Evolutionary conservation across 2,113 vertebrate genomes (phyloP), one percentile per base, ranked within the genome.

Genomic region (Rafetus swinhoei): DNA sequence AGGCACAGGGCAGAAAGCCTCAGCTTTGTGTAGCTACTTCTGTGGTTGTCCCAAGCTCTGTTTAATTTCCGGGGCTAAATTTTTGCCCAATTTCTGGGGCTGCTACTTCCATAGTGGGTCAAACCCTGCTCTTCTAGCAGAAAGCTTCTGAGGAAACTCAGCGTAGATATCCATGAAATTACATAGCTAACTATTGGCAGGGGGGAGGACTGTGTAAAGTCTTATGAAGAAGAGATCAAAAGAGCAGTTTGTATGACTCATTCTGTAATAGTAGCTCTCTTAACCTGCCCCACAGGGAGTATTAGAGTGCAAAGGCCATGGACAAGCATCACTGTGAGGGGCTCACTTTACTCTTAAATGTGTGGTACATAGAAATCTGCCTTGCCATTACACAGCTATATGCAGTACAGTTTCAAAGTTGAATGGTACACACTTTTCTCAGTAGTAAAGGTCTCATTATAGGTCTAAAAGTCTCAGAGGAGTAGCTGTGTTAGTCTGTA

Each of bases 221-320:
- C 39, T 32, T n/a, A 9, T 21, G 22, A 87, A 55, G 52, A 76
- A 15, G 24, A 76, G 19, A 90, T 3, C 0, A 0, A 24, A 57
- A 52, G 15, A 16, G 24, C 79, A 74, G 2, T 18, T 22, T 22
- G 6, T 85, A 4, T 54, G n/a, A 69, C 82, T 86, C 72, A n/a
- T 39, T 83, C 39, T 92, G 90, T 45, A 53, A 83, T 18, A 88
- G 25, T 56, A 88, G 59, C 85, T 79, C 79, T 76, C 95, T 50
- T 85, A 25, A 54, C 72, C 55, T n/a, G 55, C 9, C 22, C 35
- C 55, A 7, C 6, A 52, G 56, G 56, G 82, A 84, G 55, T 56
- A 79, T 0, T 39, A 81, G 85, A 5, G 87, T 82, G 39, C 56
- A 93, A 82, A 88, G 8, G 13, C n/a, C 45, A 74, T 76, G 59